These are phyloP conservation scores for Leptura quadrifasciata DNA, from an alignment of 2,888 invertebrate genomes.

Conservation along the genomic window DNA sequence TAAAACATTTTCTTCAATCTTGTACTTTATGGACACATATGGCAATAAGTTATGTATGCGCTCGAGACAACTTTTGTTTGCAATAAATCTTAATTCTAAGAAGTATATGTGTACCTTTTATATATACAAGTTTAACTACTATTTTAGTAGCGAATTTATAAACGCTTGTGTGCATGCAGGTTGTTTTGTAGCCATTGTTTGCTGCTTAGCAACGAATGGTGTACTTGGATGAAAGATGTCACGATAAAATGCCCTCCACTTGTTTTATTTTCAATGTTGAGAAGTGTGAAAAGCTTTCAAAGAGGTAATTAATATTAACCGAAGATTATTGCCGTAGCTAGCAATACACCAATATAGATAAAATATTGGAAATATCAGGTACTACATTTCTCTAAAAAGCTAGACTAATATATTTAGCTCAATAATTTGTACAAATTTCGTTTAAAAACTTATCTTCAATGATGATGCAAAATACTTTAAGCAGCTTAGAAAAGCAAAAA, in stretches of 20 bases:
- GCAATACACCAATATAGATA: too few species aligned
- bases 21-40: constrained; percentile 5
- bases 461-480: too few species aligned
- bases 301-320: neutral
- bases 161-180: neutral
- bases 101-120: neutral
- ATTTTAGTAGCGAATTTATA: neutral
- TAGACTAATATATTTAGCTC: too few species aligned
- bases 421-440: too few species aligned
- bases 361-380: too few species aligned
- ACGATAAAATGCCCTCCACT: neutral
- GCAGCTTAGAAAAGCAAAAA: too few species aligned
- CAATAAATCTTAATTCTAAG: constrained; percentile 16
- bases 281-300: neutral
- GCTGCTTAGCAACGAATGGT: neutral
- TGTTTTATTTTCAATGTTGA: neutral
- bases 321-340: too few species aligned
- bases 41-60: constrained; percentile 1
- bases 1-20: constrained; percentile 3
- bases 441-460: too few species aligned
- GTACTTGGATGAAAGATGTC: neutral
- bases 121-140: constrained; percentile 17
- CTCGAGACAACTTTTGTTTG: constrained; percentile 5
- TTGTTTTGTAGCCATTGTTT: neutral
- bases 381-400: too few species aligned